Percentiles rank a stretch among this genome's conserved stretches.
These are phyloP conservation scores for Orestias chungarensis DNA, from an alignment of 2,797 vertebrate genomes.

Conservation along the genomic window DNA sequence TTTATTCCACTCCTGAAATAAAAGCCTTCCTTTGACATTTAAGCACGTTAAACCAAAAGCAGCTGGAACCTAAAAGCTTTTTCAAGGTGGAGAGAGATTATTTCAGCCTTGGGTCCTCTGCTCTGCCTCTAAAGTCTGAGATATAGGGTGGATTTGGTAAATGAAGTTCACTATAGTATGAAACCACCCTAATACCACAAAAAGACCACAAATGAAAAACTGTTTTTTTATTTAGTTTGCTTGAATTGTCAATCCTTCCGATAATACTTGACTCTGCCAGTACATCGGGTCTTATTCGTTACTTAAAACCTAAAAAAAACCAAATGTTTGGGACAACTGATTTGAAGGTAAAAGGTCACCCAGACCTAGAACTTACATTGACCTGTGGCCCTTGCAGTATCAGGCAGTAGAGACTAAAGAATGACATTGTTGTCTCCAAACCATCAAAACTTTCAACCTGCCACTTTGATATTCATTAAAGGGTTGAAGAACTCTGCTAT, in stretches of 20 bases:
- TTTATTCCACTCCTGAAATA: conserved; percentile 1
- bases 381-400: not conserved
- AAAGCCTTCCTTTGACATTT: conserved; percentile 3
- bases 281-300: not conserved
- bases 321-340: not conserved
- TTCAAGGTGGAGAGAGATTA: not conserved
- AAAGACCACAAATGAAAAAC: not conserved
- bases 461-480: too few species aligned
- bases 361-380: not conserved
- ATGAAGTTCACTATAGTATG: not conserved
- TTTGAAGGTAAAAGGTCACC: too few species aligned
- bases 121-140: not conserved
- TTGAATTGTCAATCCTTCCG: not conserved
- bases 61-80: conserved; percentile 5
- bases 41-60: conserved; percentile 2
- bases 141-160: not conserved
- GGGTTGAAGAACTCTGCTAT: too few species aligned
- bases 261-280: not conserved
- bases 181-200: not conserved
- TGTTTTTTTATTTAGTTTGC: not conserved
- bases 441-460: too few species aligned
- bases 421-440: too few species aligned
- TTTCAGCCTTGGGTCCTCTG: conserved; percentile 3
- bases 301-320: not conserved
- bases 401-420: not conserved